phyloP scores from a whole-genome alignment of 37 sponge, comb jelly and placozoan genomes.

The Axinella damicornis region DNA sequence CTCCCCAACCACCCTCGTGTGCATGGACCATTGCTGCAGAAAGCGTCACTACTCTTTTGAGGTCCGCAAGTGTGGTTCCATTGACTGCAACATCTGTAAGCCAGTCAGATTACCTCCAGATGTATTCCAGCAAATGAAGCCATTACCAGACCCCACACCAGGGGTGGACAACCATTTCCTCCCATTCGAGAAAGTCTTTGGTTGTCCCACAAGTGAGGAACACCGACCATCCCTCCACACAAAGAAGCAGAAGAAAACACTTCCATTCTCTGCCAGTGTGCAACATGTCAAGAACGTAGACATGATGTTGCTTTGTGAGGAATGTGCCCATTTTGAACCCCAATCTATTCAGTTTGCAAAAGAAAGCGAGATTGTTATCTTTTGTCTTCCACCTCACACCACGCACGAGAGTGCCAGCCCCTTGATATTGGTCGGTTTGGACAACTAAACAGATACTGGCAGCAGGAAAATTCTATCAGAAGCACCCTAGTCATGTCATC shows the following conservation, averaged over 20 bases:
- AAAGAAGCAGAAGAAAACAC: conserved; percentile 9
- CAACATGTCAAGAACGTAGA: background rate
- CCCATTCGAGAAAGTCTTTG: conserved; percentile 26
- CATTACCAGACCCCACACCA: conserved; percentile 26
- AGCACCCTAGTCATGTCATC: conserved; percentile 16
- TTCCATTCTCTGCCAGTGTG: background rate
- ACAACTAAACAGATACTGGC: conserved; percentile 9
- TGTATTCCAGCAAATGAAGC: conserved; percentile 14
- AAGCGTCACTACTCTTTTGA: conserved; percentile 30
- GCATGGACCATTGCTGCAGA: conserved; percentile 31
- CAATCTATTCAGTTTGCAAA: background rate
- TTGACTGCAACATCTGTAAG: conserved; percentile 23
- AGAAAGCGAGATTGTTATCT: background rate
- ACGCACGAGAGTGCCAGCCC: conserved; percentile 32
- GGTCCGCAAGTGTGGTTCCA: conserved; percentile 18
- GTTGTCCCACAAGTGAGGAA: conserved; percentile 21
- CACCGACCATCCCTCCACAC: conserved; percentile 27
- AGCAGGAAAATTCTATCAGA: conserved; percentile 7
- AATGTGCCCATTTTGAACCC: background rate
- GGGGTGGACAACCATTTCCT: conserved; percentile 7
- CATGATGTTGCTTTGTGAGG: too few species aligned
- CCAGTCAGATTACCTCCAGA: conserved; percentile 14
- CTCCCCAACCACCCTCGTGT: background rate
- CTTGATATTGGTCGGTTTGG: conserved; percentile 12
- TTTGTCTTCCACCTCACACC: conserved; percentile 1